Evolutionary conservation across 2,888 invertebrate genomes (phyloP), one percentile per base, ranked within the genome.

Genomic region (Tetranychus truncatus): DNA sequence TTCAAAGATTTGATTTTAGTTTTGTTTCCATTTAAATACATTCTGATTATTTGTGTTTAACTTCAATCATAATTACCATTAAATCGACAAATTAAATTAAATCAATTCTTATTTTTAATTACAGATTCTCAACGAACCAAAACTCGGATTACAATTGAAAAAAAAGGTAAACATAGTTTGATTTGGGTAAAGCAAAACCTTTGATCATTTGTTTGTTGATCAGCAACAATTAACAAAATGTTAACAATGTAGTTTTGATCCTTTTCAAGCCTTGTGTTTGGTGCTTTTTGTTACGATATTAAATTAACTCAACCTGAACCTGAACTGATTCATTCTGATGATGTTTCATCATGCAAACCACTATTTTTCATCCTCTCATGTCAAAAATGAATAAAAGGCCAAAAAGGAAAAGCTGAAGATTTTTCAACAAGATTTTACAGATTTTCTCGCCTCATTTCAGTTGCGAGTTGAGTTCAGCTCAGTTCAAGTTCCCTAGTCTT

Each of bases 121-220:
- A 24, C 69, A 69, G 69, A 69, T 69, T 69, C 69, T 24, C 20
- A 20, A 6, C 18, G 69, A 69, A 6, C 34, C 20, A n/a, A 21
- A 69, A 69, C 69, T 11, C 18, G 69, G 21, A 69, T 69, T 69
- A 20, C 69, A 24, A 69, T 69, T 69, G 69, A 69, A 69, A 20
- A 21, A 24, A 20, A 24, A 69, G 69, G 69, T 69, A 24, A 69
- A 24, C 15, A 15, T 55, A 3, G 9, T 15, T 15, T 55, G 55
- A 55, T 21, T 21, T 24, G 24, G 24, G 24, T 24, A 24, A 15
- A 15, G 55, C 15, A 1, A 55, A 55, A 9, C 55, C 1, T 55
- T 55, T 55, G 15, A 55, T 55, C 55, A 55, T 15, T 55, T 55
- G 34, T 34, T 34, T 34, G 34, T 34, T 34, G 34, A 34, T 34